These are phyloP conservation scores for Galago senegalensis DNA, from an alignment of 2,797 vertebrate genomes.

Conservation along the genomic window DNA sequence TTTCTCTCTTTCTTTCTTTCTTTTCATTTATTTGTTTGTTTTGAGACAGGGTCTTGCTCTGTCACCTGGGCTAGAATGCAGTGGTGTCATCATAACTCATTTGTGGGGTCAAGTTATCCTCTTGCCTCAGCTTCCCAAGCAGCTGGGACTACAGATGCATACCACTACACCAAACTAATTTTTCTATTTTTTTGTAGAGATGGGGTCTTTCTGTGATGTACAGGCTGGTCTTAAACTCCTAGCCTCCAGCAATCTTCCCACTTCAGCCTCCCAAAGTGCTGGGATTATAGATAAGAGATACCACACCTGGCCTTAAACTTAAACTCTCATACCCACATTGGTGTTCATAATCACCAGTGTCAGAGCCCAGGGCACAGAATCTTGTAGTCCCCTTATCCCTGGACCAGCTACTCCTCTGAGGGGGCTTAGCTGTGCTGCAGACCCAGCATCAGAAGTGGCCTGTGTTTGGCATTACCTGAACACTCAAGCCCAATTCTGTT, in stretches of 20 bases:
- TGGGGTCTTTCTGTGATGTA: not conserved
- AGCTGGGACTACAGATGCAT: not conserved
- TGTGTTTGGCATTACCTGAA: not conserved
- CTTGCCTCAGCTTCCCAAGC: not conserved
- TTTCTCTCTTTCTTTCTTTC: no score
- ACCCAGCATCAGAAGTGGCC: not conserved
- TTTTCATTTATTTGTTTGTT: no score
- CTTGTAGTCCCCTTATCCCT: not conserved
- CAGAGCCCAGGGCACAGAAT: not conserved
- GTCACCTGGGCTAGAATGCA: not conserved
- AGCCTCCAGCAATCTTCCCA: not conserved
- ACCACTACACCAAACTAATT: not conserved
- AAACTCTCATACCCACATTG: not conserved
- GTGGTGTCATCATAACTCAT: not conserved
- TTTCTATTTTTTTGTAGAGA: not conserved
- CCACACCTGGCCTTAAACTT: not conserved
- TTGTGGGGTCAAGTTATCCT: not conserved
- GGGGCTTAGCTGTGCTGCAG: not conserved
- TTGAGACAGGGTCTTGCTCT: not conserved
- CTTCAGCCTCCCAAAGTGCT: not conserved
- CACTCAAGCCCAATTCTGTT: not conserved
- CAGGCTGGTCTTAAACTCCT: not conserved
- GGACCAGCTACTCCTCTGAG: not conserved
- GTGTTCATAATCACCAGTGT: rapidly evolving
- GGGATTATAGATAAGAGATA: not conserved